A percentile compares a stretch with the other conserved stretches of the same genome.
Conservation (phyloP, 2,888 invertebrate species). For the Mellilla xanthometata region DNA sequence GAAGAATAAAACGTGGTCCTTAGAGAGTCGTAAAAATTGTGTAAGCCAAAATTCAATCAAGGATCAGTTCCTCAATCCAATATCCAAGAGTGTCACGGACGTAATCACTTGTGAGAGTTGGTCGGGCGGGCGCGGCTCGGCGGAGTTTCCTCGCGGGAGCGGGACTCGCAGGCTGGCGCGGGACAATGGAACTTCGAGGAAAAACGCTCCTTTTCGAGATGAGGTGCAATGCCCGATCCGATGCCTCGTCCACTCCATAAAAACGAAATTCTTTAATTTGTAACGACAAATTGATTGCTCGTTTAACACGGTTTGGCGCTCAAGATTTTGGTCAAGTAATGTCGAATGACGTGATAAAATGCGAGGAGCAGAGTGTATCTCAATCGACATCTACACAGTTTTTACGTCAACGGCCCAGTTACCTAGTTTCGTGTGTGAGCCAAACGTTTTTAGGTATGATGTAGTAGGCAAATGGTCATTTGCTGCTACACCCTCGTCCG, state of each 20-base stretch:
- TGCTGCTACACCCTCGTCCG: slow-evolving; percentile 42
- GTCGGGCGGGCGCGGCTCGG: slow-evolving; percentile 12
- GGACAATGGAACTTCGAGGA: slow-evolving; percentile 46
- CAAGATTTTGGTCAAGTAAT: slow-evolving; percentile 4
- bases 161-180: slow-evolving; percentile 18
- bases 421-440: not conserved
- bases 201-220: slow-evolving; percentile 43
- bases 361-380: not conserved
- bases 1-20: not conserved
- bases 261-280: slow-evolving; percentile 15
- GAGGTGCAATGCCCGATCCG: slow-evolving; percentile 32
- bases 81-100: slow-evolving; percentile 43
- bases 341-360: not conserved
- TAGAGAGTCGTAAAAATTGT: slow-evolving; percentile 12
- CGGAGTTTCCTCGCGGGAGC: slow-evolving; percentile 30
- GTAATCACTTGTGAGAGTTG: slow-evolving; percentile 52
- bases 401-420: not conserved
- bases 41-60: slow-evolving; percentile 22
- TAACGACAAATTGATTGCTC: slow-evolving; percentile 18
- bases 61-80: slow-evolving; percentile 39
- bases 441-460: slow-evolving; percentile 20
- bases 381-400: not conserved
- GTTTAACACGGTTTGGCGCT: slow-evolving; percentile 12
- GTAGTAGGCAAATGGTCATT: slow-evolving; percentile 49
- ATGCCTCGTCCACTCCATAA: slow-evolving; percentile 10